Percentiles rank a stretch among this genome's conserved stretches.
Conservation (phyloP, 2,113 vertebrate species). For the Brachionichthys hirsutus region DNA sequence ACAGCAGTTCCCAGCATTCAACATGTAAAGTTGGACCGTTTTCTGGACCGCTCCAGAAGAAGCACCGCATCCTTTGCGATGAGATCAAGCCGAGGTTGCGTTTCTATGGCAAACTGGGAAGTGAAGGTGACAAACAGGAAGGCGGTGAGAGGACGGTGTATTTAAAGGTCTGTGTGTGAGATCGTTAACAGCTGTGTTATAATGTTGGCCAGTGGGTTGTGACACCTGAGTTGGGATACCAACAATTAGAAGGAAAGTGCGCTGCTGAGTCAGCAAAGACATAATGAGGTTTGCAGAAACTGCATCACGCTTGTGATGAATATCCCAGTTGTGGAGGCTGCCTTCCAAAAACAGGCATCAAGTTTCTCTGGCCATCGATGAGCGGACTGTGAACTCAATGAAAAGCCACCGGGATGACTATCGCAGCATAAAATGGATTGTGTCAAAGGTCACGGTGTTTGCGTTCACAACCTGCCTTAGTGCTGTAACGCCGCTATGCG, state of each 20-base stretch:
- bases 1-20: no score
- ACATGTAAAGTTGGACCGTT: no score
- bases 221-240: constrained; percentile 15
- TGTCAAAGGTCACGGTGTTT: constrained; percentile 49
- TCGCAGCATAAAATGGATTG: constrained; percentile 28
- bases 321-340: constrained; percentile 5
- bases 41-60: neutral
- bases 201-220: constrained; percentile 19
- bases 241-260: constrained; percentile 8
- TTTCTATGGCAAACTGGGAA: neutral
- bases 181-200: constrained; percentile 38
- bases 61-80: neutral
- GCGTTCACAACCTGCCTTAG: constrained; percentile 30
- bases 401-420: constrained; percentile 47
- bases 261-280: constrained; percentile 17
- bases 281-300: constrained; percentile 31
- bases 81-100: constrained; percentile 1
- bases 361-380: constrained; percentile 27
- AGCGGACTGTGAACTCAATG: constrained; percentile 52
- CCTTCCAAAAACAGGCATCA: constrained; percentile 42
- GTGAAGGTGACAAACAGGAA: neutral
- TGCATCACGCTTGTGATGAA: constrained; percentile 40
- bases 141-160: neutral
- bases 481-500: constrained; percentile 9
- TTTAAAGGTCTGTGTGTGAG: constrained; percentile 23